A percentile compares a stretch with the other conserved stretches of the same genome.
Evolutionary conservation across 2,113 vertebrate genomes (phyloP).

Genomic region (Takifugu flavidus): DNA sequence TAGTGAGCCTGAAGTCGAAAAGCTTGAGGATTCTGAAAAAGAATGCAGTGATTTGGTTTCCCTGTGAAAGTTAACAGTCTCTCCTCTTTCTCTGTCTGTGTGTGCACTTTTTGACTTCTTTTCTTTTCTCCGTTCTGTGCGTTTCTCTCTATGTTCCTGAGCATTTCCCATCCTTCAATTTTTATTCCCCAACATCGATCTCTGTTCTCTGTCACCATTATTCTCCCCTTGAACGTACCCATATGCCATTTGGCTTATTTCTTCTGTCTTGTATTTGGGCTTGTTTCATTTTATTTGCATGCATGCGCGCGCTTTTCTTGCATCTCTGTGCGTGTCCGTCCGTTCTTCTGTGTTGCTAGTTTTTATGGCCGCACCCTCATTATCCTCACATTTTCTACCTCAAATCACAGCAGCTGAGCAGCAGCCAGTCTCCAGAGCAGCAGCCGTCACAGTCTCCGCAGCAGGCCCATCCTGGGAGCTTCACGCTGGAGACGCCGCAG

Average conservation of each 20-base stretch:
- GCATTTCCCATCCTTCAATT: conserved; percentile 19
- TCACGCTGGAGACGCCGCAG: conserved; percentile 26
- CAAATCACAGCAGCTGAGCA: conserved; percentile 79
- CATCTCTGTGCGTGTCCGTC: conserved; percentile 46
- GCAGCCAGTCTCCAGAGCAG: conserved; percentile 89
- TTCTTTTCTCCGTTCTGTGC: conserved; percentile 22
- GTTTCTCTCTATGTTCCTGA: conserved; percentile 23
- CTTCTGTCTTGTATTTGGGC: conserved; percentile 36
- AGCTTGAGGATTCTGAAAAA: conserved; percentile 44
- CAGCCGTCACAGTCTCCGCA: conserved; percentile 41
- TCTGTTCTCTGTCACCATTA: conserved; percentile 18
- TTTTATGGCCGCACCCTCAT: conserved; percentile 75
- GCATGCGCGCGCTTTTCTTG: conserved; percentile 31
- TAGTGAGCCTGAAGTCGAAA: not conserved
- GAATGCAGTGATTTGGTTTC: conserved; percentile 49
- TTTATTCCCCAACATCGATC: conserved; percentile 13
- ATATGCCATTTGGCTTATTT: conserved; percentile 34
- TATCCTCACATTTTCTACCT: conserved; percentile 86
- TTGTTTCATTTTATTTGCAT: conserved; percentile 41
- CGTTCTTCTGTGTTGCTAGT: conserved; percentile 74
- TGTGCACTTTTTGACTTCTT: conserved; percentile 34
- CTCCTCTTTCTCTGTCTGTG: conserved; percentile 63
- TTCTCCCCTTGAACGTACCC: conserved; percentile 25
- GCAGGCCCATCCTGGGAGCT: conserved; percentile 45
- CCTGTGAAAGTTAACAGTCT: conserved; percentile 68